Conservation (phyloP, 1,140 invertebrate species). For the Eueides isabella region DNA sequence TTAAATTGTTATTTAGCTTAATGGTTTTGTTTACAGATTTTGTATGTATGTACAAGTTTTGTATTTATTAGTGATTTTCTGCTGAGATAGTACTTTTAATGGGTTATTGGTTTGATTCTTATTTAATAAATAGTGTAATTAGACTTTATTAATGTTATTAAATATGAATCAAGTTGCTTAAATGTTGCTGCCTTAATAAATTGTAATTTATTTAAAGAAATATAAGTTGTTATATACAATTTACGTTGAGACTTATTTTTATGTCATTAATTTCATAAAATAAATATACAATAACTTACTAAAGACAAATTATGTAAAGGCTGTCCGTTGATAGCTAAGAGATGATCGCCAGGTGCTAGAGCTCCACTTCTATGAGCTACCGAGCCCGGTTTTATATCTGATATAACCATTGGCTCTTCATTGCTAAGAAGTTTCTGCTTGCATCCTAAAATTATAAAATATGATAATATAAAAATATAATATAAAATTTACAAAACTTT, state of each 20-base stretch:
- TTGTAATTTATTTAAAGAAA: no score
- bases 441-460: constrained; percentile 56
- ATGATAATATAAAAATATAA: background rate
- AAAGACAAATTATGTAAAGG: constrained; percentile 87
- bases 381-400: constrained; percentile 94
- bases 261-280: no score
- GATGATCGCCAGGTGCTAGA: constrained; percentile 91
- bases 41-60: background rate
- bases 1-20: constrained; percentile 11
- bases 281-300: constrained; percentile 53
- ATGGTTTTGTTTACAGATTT: constrained; percentile 7
- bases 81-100: background rate
- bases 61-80: background rate
- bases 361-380: constrained; percentile 95
- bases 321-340: constrained; percentile 94
- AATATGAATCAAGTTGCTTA: no score
- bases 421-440: constrained; percentile 74
- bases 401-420: constrained; percentile 85
- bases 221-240: no score
- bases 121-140: background rate
- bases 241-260: no score
- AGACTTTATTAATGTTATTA: background rate
- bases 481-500: no score
- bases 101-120: background rate
- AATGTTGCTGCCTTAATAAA: no score